Evolutionary conservation across 2,113 vertebrate species (phyloP), one percentile per base, ranked within the genome.

Genomic region (Procapra przewalskii): DNA sequence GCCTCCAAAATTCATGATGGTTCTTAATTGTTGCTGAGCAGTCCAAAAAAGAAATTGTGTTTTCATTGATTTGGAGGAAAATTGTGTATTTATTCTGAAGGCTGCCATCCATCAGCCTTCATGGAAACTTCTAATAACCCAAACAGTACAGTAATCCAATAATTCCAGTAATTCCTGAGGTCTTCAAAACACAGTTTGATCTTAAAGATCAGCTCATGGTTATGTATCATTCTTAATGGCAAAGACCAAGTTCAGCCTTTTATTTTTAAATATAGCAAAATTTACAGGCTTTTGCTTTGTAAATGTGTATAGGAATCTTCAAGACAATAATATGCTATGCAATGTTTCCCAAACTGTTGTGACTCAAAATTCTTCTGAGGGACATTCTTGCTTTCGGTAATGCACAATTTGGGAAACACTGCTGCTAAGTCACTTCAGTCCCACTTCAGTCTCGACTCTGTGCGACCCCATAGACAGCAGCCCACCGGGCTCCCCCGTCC

Each of bases 1-100:
- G 6, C 79, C 67, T 94, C 87, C 29, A 86, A n/a, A 57, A 29
- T 62, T 94, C 71, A 40, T 90, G 60, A 93, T 91, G 82, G 86
- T 92, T 96, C 48, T 90, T 16, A 60, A 79, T n/a, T 36, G 57
- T n/a, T 62, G 19, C n/a, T 81, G 75, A 88, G 43, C 59, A 36
- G 50, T 21, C 31, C 62, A 84, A 91, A 59, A 62, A 64, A 33
- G 10, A 67, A 75, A 17, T 9, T 71, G 1, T 71, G 8, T 64
- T 82, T 96, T 94, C 45, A 90, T 79, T 88, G 84, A 96, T 95
- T 92, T 92, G 21, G 31, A 50, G 77, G 48, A 43, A 88, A 93
- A 25, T 43, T 90, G 19, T 91, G 2, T 52, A 48, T 92, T 95
- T 97, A 67, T 94, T 91, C 59, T 40, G 45, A 92, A 95, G 60